Evolutionary conservation across 2,888 invertebrate species (phyloP), one percentile per base, ranked within the genome.

Genomic region (Notodonta dromedarius): DNA sequence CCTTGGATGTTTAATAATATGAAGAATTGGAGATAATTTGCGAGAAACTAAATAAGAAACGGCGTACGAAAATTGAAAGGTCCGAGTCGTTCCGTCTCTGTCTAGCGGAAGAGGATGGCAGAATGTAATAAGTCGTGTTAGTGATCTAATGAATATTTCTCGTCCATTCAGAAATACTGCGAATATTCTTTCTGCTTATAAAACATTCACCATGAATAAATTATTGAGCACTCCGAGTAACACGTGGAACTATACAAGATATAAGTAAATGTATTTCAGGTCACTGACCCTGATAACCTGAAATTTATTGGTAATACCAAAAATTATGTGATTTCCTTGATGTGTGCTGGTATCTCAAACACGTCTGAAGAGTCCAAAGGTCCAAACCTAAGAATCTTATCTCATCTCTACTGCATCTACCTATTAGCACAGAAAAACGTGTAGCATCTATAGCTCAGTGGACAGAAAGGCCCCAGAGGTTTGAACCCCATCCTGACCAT

Each of bases 21-120:
- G 93, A 93, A 93, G 93, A 93, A 93, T 93, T 93, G 93, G 93
- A 92, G 93, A 93, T 93, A 93, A 93, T 93, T 93, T 93, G 93
- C 93, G 93, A 91, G 92, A 93, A 93, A 93, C 93, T 93, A 93
- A 93, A 93, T 93, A 93, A 93, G 93, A 92, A 93, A 91, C 91
- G 92, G 82, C 83, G 87, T 87, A 86, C 89, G 92, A 92, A 91
- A 93, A 93, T 91, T 93, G 92, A 93, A 92, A 91, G 92, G 91
- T 87, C 85, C 81, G 80, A 60, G 65, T 56, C 52, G 58, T 42
- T 51, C 69, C 53, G 60, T 83, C 84, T 76, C 82, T 44, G 67
- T 84, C 80, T 66, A 57, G 57, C 80, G 69, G 73, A 75, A 76
- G 65, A 65, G 65, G 65, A 63, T 62, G 65, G 60, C 44, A 24